These are phyloP conservation scores for Pogoniulus pusillus DNA, from an alignment of 2,797 vertebrate genomes.

Conservation along the genomic window DNA sequence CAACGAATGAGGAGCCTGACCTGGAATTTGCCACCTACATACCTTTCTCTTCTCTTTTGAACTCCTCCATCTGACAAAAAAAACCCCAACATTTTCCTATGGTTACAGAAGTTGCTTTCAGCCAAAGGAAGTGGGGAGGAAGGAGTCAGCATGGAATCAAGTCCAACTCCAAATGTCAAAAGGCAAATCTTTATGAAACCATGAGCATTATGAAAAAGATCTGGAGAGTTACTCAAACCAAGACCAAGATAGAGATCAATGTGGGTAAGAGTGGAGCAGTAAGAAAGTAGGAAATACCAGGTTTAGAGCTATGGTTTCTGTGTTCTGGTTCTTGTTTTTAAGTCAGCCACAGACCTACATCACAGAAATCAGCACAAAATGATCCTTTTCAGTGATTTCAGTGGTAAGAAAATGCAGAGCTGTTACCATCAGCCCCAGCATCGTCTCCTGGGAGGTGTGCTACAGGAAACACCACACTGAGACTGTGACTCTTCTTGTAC, in stretches of 20 bases:
- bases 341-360: background rate
- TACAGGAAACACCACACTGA: background rate
- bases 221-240: background rate
- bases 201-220: background rate
- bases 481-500: too few relatives aligned
- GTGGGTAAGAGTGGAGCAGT: background rate
- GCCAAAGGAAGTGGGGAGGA: background rate
- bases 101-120: background rate
- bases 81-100: background rate
- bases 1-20: background rate
- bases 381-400: background rate
- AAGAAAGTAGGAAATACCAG: background rate
- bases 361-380: constrained; percentile 36
- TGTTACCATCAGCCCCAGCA: background rate
- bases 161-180: background rate
- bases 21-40: background rate
- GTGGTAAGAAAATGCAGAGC: background rate
- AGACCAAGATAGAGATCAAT: background rate
- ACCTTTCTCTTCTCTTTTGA: background rate
- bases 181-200: background rate
- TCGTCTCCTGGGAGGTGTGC: background rate
- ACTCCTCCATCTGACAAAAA: background rate
- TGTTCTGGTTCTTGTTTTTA: background rate
- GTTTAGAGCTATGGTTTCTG: background rate
- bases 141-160: background rate